Percentiles rank a stretch among this genome's conserved stretches.
Conservation (phyloP, 2,888 invertebrate species). For the Caenorhabditis auriculariae region DNA sequence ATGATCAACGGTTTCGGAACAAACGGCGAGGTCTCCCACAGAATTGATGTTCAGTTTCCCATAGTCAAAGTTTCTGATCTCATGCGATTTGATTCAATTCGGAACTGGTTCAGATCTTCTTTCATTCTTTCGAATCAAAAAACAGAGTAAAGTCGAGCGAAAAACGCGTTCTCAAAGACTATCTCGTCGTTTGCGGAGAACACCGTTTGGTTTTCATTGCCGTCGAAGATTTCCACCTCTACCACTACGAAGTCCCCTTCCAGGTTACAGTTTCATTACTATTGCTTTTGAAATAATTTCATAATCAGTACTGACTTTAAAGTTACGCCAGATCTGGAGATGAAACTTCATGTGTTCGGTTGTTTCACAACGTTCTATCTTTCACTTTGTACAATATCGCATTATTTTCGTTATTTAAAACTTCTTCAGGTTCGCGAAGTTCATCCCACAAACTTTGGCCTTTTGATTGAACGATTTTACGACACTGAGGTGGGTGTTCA, state of each 20-base stretch:
- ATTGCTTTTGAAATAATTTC: no score
- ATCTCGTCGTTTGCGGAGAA: slow-evolving; percentile 39
- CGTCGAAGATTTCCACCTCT: slow-evolving; percentile 25
- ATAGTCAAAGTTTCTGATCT: no score
- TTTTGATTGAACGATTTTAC: slow-evolving; percentile 21
- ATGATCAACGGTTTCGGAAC: no score
- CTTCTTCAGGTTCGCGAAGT: slow-evolving; percentile 22
- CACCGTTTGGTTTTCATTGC: slow-evolving; percentile 25
- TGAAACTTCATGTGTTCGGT: no score
- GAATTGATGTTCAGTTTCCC: no score
- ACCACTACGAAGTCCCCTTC: slow-evolving; percentile 40
- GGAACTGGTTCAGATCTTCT: slow-evolving; percentile 2
- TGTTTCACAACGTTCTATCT: no score
- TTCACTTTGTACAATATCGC: no score
- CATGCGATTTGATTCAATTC: no score
- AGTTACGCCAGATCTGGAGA: no score
- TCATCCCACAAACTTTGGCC: slow-evolving; percentile 6
- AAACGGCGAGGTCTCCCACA: no score
- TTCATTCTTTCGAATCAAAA: slow-evolving; percentile 4
- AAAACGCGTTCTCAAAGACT: slow-evolving; percentile 8
- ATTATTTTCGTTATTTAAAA: no score
- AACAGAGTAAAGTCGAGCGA: not conserved
- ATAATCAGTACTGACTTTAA: no score
- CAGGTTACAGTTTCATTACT: slow-evolving; percentile 31
- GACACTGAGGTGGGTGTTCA: slow-evolving; percentile 13